Evolutionary conservation across 1,140 invertebrate species (phyloP).

Genomic region (Papilio helenus): DNA sequence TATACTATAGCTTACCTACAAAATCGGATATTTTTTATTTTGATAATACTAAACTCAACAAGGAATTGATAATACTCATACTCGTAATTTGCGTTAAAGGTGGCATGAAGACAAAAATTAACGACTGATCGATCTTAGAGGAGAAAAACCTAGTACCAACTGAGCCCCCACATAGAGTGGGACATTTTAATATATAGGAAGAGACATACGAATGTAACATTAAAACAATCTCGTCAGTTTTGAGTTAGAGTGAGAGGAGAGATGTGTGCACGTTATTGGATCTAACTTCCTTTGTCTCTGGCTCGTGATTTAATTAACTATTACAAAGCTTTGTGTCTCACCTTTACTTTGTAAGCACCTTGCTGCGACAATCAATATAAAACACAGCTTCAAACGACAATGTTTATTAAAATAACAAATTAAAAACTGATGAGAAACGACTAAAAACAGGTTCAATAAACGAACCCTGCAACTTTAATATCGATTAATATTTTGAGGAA

Average conservation of each 20-base stretch:
- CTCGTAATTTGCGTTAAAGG: not conserved
- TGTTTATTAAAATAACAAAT: not conserved
- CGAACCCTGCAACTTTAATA: too few species aligned
- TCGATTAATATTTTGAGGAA: not conserved
- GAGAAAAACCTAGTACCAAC: too few species aligned
- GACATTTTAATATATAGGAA: not conserved
- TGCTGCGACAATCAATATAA: conserved; percentile 9
- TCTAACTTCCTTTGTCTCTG: conserved; percentile 32
- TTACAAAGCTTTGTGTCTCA: conserved; percentile 29
- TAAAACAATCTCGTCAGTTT: not conserved
- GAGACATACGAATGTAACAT: conserved; percentile 12
- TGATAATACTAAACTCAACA: not conserved
- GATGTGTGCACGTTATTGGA: conserved; percentile 32
- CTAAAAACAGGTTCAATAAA: too few species aligned
- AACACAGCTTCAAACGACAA: not conserved
- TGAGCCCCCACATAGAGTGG: too few species aligned
- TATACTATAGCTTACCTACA: not conserved
- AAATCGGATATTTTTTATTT: not conserved
- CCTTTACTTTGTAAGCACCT: conserved; percentile 24
- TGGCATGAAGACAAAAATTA: not conserved
- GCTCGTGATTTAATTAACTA: conserved; percentile 36
- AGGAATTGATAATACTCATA: not conserved
- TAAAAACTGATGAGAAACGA: too few species aligned
- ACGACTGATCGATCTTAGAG: not conserved
- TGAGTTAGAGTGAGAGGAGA: not conserved